phyloP scores from a whole-genome alignment of 2,888 invertebrate species.

The Scaptomyza cyrtandrae region DNA sequence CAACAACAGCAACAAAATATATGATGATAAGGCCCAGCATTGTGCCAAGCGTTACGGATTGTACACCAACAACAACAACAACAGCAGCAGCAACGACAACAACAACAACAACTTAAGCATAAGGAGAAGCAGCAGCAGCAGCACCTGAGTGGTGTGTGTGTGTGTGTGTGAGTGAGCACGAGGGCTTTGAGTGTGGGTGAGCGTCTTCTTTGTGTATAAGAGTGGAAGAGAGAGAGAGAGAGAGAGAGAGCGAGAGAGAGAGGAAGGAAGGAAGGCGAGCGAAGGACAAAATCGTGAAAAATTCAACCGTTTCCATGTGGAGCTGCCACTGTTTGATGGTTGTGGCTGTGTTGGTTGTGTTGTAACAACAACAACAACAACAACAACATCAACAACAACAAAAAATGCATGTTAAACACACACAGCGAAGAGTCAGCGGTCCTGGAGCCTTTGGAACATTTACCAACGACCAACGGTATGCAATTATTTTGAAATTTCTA shows the following conservation, averaged over 20 bases:
- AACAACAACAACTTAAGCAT: conserved; percentile 47
- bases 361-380: conserved; percentile 14
- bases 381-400: conserved; percentile 10
- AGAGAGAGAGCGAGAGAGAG: conserved; percentile 5
- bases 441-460: conserved; percentile 85
- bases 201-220: not conserved
- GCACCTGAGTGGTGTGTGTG: conserved; percentile 13
- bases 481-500: conserved; percentile 37
- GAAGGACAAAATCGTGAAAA: conserved; percentile 26
- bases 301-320: conserved; percentile 55
- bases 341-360: conserved; percentile 18
- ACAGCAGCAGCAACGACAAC: conserved; percentile 60
- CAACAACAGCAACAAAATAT: conserved; percentile 6
- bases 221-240: conserved; percentile 4
- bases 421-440: conserved; percentile 84
- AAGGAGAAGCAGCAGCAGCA: conserved; percentile 23
- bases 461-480: conserved; percentile 83
- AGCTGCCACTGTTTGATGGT: conserved; percentile 24
- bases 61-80: conserved; percentile 58
- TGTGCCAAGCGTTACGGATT: conserved; percentile 59
- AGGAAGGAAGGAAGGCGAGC: conserved; percentile 1
- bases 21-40: conserved; percentile 67
- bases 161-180: conserved; percentile 11
- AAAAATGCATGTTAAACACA: conserved; percentile 84
- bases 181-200: not conserved